Evolutionary conservation across 2,888 invertebrate genomes (phyloP), one percentile per base, ranked within the genome.

Genomic region (Alsophila aescularia): DNA sequence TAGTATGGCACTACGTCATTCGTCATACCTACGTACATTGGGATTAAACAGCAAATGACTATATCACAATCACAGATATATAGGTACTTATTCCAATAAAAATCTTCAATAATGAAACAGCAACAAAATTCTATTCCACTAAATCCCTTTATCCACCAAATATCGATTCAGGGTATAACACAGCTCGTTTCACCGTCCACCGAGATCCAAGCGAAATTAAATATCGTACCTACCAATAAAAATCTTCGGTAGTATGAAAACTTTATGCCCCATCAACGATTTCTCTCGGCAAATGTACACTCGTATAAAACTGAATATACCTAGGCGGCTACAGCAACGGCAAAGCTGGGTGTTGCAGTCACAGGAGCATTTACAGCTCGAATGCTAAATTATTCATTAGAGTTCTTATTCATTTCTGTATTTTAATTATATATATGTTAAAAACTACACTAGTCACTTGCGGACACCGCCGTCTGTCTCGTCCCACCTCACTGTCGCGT

Each of bases 171-270:
- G 36, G 31, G 31, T 49, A 49, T 41, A 49, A 41, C 41, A 9
- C 49, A 41, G 49, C 41, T 49, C 48, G 37, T 48, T 34, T 39
- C 43, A 2, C 8, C 13, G 12, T 27, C 35, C 39, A 15, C 16
- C 16, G 45, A 36, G 49, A 44, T 37, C 31, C 27, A 13, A 43
- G n/a, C 35, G 49, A 35, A 43, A 54, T 54, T 54, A 54, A 54
- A 54, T 49, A 49, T 54, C 32, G 29, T 39, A 44, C 27, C 9
- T 24, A 24, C 35, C 43, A 54, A 61, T 60, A 64, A 64, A 62
- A 64, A 62, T 62, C 60, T 58, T 62, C 56, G 39, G 58, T 56
- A 60, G 60, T 53, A 62, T 49, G 54, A 64, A 64, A 60, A 57
- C 47, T 62, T 64, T 64, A 64, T 59, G 36, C 40, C 44, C 48